Evolutionary conservation across 2,888 invertebrate genomes (phyloP).

Genomic region (Tenthredo amoena): DNA sequence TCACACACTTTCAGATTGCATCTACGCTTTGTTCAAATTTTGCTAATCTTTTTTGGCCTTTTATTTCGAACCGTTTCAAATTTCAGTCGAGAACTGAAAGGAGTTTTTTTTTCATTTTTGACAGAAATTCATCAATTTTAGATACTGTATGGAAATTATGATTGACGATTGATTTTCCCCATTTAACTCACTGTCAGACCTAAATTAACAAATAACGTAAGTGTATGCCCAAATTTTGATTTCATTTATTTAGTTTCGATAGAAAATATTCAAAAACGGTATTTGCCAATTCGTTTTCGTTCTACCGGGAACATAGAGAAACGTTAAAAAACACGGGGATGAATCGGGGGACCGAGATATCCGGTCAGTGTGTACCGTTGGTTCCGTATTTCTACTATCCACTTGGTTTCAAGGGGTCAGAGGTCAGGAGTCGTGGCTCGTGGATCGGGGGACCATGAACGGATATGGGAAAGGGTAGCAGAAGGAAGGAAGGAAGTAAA

Average conservation of each 20-base stretch:
- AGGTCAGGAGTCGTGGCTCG: slow-evolving; percentile 43
- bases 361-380: slow-evolving; percentile 3
- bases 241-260: not conserved
- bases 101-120: not conserved
- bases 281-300: not conserved
- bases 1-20: not conserved
- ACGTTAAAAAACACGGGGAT: not conserved
- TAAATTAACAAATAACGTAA: no score
- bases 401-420: slow-evolving; percentile 44
- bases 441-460: slow-evolving; percentile 34
- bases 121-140: no score
- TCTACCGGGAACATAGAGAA: not conserved
- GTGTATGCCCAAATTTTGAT: not conserved
- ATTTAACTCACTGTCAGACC: not conserved
- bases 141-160: no score
- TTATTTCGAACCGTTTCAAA: not conserved
- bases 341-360: slow-evolving; percentile 11
- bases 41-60: not conserved
- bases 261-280: not conserved
- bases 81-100: not conserved
- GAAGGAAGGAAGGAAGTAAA: not conserved
- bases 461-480: not conserved
- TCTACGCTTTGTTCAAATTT: not conserved
- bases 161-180: not conserved
- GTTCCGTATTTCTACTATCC: not conserved